Evolutionary conservation across 2,113 vertebrate genomes (phyloP).

Genomic region (Salvelinus fontinalis): DNA sequence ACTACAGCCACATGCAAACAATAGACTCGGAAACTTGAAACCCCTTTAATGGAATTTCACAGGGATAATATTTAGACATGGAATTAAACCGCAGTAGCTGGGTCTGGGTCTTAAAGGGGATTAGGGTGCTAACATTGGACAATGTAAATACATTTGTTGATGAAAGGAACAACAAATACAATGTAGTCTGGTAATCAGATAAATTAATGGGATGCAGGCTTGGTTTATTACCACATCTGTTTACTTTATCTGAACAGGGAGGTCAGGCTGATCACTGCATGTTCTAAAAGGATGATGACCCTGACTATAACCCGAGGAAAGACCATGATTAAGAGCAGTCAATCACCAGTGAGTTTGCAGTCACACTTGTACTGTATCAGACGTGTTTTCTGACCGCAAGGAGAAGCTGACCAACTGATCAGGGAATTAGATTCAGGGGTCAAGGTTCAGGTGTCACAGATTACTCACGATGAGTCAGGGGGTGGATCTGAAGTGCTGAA

Average conservation of each 20-base stretch:
- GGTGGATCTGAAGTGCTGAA: too few species aligned
- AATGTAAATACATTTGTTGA: background rate
- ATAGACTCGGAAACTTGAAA: constrained; percentile 18
- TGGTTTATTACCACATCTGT: constrained; percentile 22
- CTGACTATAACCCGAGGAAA: constrained; percentile 23
- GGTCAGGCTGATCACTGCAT: constrained; percentile 27
- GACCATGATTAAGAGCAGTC: constrained; percentile 11
- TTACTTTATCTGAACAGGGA: constrained; percentile 28
- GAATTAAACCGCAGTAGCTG: background rate
- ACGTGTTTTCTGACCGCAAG: background rate
- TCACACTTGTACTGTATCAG: constrained; percentile 2
- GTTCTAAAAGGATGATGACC: constrained; percentile 24
- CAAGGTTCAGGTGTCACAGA: constrained; percentile 52
- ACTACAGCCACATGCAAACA: background rate
- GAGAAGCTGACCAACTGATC: constrained; percentile 33
- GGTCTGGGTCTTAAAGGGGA: constrained; percentile 1
- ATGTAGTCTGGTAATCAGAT: background rate
- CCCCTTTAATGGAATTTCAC: constrained; percentile 13
- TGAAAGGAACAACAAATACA: background rate
- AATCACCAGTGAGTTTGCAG: constrained; percentile 4
- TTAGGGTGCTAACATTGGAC: background rate
- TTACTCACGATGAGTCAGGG: constrained; percentile 7
- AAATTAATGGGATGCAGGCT: constrained; percentile 11
- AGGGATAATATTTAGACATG: constrained; percentile 15
- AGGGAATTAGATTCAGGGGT: constrained; percentile 46